phyloP scores from a whole-genome alignment of 1,140 invertebrate species.

The Campodea augens region DNA sequence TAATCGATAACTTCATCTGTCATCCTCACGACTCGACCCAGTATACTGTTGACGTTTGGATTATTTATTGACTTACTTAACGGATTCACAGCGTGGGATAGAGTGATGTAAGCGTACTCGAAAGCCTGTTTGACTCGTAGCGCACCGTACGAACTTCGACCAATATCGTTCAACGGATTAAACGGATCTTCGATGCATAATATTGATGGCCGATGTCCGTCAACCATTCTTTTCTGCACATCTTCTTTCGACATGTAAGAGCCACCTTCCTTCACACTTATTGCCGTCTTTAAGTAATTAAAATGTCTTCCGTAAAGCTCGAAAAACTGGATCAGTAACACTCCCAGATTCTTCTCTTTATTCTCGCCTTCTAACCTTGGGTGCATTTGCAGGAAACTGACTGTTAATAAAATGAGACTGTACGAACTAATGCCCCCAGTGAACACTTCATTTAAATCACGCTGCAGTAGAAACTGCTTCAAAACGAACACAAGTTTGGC shows the following conservation, averaged over 20 bases:
- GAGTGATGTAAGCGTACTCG: constrained; percentile 76
- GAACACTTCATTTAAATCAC: constrained; percentile 97
- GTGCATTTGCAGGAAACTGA: constrained; percentile 88
- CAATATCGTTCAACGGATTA: constrained; percentile 84
- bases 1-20: constrained; percentile 88
- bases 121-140: constrained; percentile 83
- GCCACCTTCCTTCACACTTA: constrained; percentile 83
- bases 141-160: constrained; percentile 84
- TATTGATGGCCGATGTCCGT: constrained; percentile 77
- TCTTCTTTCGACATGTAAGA: constrained; percentile 89
- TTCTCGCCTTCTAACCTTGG: constrained; percentile 40
- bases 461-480: constrained; percentile 91
- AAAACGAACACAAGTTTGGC: constrained; percentile 87
- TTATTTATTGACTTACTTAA: constrained; percentile 34
- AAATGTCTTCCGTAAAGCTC: constrained; percentile 92
- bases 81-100: constrained; percentile 60
- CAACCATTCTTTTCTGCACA: constrained; percentile 76
- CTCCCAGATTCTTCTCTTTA: constrained; percentile 62
- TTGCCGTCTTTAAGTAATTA: constrained; percentile 89
- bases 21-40: constrained; percentile 75
- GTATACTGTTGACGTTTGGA: constrained; percentile 39
- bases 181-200: constrained; percentile 97
- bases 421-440: constrained; percentile 98
- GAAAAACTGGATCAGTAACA: constrained; percentile 91
- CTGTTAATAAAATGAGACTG: constrained; percentile 92